Evolutionary conservation across 2,797 vertebrate species (phyloP).

Genomic region (Paguma larvata): DNA sequence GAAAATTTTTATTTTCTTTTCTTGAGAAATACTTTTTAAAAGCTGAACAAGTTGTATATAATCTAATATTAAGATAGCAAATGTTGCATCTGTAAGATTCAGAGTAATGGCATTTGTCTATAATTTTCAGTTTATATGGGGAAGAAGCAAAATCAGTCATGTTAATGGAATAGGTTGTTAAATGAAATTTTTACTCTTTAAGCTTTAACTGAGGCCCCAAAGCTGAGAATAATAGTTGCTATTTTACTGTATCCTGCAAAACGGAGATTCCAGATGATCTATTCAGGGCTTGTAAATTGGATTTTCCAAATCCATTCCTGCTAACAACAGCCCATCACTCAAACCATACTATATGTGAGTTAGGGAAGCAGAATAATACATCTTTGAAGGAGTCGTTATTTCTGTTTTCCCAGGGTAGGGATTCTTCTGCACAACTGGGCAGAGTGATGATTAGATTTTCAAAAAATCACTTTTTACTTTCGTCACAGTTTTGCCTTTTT

Average conservation of each 20-base stretch:
- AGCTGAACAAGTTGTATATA: neutral
- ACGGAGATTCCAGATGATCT: neutral
- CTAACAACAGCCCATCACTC: neutral
- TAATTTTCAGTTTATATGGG: neutral
- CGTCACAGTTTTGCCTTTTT: neutral
- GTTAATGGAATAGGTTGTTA: neutral
- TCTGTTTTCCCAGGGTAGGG: neutral
- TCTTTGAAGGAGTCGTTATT: neutral
- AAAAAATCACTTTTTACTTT: neutral
- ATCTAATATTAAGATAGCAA: neutral
- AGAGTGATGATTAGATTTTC: neutral
- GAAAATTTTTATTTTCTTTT: neutral
- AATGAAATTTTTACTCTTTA: neutral
- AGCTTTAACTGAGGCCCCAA: neutral
- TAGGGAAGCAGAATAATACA: neutral
- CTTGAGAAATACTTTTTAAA: neutral
- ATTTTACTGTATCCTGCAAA: neutral
- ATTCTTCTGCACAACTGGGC: neutral
- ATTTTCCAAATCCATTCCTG: neutral
- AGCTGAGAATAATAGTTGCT: neutral
- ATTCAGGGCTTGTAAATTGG: neutral
- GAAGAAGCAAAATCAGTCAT: neutral
- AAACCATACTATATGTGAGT: neutral
- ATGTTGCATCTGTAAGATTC: neutral
- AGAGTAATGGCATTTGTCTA: neutral